These are phyloP conservation scores for Sinelater perroti DNA, from an alignment of 2,888 invertebrate species.

Conservation along the genomic window DNA sequence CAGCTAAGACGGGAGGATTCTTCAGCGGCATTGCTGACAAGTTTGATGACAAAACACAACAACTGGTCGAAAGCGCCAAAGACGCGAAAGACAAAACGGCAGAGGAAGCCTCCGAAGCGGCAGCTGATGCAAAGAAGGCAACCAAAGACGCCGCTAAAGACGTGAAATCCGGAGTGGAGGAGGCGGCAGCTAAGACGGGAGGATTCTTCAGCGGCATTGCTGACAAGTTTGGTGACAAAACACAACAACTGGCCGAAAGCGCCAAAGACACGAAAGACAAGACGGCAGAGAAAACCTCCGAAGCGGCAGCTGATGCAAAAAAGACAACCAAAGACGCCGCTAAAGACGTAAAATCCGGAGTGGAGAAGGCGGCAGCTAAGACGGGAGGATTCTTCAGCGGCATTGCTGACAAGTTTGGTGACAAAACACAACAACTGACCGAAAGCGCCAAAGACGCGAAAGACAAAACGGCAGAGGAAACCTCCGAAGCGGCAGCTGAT, in stretches of 20 bases:
- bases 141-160: conserved; percentile 13
- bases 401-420: conserved; percentile 25
- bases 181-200: conserved; percentile 32
- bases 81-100: conserved; percentile 21
- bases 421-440: conserved; percentile 26
- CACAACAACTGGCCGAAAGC: not conserved
- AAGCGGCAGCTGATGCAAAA: not conserved
- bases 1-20: conserved; percentile 32
- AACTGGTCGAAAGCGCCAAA: conserved; percentile 6
- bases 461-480: conserved; percentile 19
- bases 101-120: conserved; percentile 7
- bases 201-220: conserved; percentile 38
- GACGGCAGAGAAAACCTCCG: conserved; percentile 16
- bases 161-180: conserved; percentile 8
- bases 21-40: conserved; percentile 35
- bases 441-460: not conserved
- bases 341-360: not conserved
- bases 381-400: conserved; percentile 37
- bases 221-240: conserved; percentile 17
- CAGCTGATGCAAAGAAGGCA: not conserved
- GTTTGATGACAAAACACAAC: conserved; percentile 33
- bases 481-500: not conserved
- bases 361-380: conserved; percentile 19
- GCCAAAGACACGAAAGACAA: conserved; percentile 22
- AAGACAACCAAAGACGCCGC: conserved; percentile 6